Conservation (phyloP, 1,140 invertebrate genomes). For the Zaprionus capensis region DNA sequence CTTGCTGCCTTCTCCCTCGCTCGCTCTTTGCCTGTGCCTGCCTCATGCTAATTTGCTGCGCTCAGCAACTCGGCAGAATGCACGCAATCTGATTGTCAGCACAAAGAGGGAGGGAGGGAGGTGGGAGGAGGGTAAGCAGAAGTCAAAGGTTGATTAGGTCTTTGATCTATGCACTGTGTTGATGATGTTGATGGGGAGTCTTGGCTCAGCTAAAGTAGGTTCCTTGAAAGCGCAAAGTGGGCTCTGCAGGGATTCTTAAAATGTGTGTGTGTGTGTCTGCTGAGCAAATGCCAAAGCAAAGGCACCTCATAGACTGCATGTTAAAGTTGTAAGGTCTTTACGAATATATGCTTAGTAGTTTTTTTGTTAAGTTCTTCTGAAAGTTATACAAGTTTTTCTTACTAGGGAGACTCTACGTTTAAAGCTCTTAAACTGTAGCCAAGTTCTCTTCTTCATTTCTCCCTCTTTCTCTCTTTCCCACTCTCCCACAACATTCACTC, state of each 20-base stretch:
- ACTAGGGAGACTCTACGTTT: no score
- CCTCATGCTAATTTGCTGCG: slow-evolving; percentile 70
- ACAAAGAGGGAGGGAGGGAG: not conserved
- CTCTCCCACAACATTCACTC: no score
- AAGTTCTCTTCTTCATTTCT: no score
- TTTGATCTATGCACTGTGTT: not conserved
- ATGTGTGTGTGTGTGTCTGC: not conserved
- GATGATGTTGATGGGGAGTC: not conserved
- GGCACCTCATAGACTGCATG: no score
- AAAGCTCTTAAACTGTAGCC: no score
- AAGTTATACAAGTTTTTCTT: no score
- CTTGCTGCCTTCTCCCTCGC: slow-evolving; percentile 10
- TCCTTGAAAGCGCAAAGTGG: not conserved
- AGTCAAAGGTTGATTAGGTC: slow-evolving; percentile 10
- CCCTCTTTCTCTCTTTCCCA: no score
- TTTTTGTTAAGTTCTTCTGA: no score
- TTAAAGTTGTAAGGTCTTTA: no score
- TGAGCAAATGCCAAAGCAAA: no score
- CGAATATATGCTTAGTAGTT: no score
- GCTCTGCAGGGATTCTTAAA: not conserved
- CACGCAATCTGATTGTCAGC: slow-evolving; percentile 42
- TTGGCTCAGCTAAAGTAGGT: not conserved
- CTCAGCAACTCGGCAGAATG: slow-evolving; percentile 53
- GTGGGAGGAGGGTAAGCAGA: not conserved
- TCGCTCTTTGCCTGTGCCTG: not conserved